These are phyloP conservation scores for Acrocyrtus sp. DNA, from an alignment of 2,888 invertebrate genomes.

Conservation along the genomic window DNA sequence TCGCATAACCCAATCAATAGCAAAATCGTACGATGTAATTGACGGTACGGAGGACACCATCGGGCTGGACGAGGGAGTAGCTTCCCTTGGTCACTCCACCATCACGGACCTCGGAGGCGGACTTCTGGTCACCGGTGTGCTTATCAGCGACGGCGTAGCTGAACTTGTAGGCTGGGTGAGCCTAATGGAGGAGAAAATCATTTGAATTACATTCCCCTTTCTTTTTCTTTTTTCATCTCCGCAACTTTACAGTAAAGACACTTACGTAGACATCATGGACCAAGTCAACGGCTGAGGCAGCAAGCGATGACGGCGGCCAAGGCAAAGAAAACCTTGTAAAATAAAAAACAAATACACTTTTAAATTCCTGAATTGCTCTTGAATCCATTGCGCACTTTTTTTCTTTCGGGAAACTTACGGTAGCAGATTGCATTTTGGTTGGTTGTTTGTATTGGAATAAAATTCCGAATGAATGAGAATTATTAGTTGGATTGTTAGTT, in stretches of 20 bases:
- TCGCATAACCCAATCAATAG: too few relatives aligned
- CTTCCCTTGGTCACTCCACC: slow-evolving; percentile 47
- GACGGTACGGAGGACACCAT: slow-evolving; percentile 36
- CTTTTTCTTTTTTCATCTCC: background rate
- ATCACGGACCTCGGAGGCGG: slow-evolving; percentile 37
- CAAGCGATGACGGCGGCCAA: slow-evolving; percentile 27
- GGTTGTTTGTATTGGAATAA: background rate
- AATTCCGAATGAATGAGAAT: background rate
- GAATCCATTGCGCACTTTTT: background rate
- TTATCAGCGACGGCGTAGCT: slow-evolving; percentile 44
- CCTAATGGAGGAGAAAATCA: slow-evolving; percentile 4
- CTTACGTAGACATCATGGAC: slow-evolving; percentile 19
- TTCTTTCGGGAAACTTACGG: background rate
- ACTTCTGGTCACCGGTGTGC: slow-evolving; percentile 50
- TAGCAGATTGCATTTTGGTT: slow-evolving; percentile 17
- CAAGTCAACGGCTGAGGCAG: slow-evolving; percentile 13
- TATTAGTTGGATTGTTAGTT: background rate
- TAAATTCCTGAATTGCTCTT: background rate
- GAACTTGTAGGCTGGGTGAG: slow-evolving; percentile 40
- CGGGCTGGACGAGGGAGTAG: slow-evolving; percentile 35
- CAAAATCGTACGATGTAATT: slow-evolving; percentile 25
- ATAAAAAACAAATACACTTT: background rate
- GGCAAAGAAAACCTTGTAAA: slow-evolving; percentile 21
- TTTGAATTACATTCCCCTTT: background rate
- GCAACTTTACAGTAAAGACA: background rate